Conservation (phyloP, 2,113 vertebrate genomes). For the Sinosuthora webbiana region DNA sequence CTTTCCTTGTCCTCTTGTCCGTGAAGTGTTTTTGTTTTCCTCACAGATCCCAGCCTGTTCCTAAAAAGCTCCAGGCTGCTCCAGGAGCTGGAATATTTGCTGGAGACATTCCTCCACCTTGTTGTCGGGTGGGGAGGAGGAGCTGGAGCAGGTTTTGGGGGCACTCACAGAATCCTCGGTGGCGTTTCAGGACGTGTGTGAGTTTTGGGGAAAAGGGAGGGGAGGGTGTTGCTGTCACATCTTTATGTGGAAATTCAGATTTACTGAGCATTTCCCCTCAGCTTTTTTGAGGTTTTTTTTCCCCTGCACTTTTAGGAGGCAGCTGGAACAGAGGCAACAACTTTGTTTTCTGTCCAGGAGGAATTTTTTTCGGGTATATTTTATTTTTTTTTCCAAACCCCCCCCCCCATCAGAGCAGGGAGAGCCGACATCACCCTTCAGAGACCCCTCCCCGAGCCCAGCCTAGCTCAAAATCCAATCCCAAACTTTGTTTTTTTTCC, state of each 20-base stretch:
- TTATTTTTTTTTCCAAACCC: neutral
- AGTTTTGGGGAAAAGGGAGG: neutral
- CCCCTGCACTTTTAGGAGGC: neutral
- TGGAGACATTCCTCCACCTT: neutral
- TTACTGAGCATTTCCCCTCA: neutral
- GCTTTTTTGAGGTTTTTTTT: neutral
- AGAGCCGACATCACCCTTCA: neutral
- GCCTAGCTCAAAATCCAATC: rapidly evolving
- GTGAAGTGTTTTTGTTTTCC: slow-evolving; percentile 68
- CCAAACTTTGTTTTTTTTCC: neutral
- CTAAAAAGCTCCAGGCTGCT: neutral
- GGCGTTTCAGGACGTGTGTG: neutral
- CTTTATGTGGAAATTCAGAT: neutral
- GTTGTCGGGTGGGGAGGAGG: neutral
- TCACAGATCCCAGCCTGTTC: slow-evolving; percentile 55
- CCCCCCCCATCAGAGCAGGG: neutral
- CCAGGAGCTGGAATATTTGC: neutral
- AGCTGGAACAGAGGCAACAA: neutral
- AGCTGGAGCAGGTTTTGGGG: neutral
- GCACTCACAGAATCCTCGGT: neutral
- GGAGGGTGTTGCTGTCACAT: neutral
- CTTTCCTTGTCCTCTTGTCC: slow-evolving; percentile 45
- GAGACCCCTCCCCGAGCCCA: neutral
- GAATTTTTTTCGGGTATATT: neutral
- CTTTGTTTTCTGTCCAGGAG: neutral